Percentiles rank a stretch among this genome's conserved stretches.
Conservation (phyloP, 2,797 vertebrate species). For the Enteromius unitaeniatus region DNA sequence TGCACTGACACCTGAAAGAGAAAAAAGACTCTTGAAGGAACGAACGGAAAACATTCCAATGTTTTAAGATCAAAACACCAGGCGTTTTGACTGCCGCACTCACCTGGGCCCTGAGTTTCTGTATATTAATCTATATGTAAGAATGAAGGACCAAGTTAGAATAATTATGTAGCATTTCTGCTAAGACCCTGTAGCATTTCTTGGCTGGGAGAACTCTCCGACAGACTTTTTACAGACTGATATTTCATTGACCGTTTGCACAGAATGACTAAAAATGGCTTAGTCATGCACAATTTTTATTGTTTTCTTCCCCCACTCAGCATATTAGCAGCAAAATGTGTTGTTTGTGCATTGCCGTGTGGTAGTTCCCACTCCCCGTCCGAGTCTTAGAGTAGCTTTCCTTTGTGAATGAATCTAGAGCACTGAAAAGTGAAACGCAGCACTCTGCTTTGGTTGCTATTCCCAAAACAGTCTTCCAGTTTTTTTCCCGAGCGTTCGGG, state of each 20-base stretch:
- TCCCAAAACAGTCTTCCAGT: slow-evolving; percentile 79
- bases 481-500: slow-evolving; percentile 67
- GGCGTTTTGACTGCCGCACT: slow-evolving; percentile 68
- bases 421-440: slow-evolving; percentile 27
- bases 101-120: slow-evolving; percentile 52
- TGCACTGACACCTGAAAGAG: slow-evolving; percentile 75
- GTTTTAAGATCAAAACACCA: slow-evolving; percentile 49
- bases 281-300: slow-evolving; percentile 63
- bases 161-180: slow-evolving; percentile 85
- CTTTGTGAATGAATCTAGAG: slow-evolving; percentile 28
- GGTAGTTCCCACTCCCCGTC: slow-evolving; percentile 37
- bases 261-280: slow-evolving; percentile 73
- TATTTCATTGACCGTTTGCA: slow-evolving; percentile 68
- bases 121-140: slow-evolving; percentile 60
- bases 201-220: slow-evolving; percentile 75
- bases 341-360: slow-evolving; percentile 46
- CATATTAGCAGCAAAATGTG: slow-evolving; percentile 44
- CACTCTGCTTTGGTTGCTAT: slow-evolving; percentile 53
- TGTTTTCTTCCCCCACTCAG: slow-evolving; percentile 41
- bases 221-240: slow-evolving; percentile 66
- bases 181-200: slow-evolving; percentile 85
- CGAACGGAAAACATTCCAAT: slow-evolving; percentile 60
- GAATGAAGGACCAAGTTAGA: slow-evolving; percentile 71
- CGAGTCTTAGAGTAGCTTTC: slow-evolving; percentile 37
- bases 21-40: slow-evolving; percentile 68